Percentiles rank a stretch among this genome's conserved stretches.
These are phyloP conservation scores for Onthophagus sagittarius DNA, from an alignment of 2,888 invertebrate genomes.

Conservation along the genomic window DNA sequence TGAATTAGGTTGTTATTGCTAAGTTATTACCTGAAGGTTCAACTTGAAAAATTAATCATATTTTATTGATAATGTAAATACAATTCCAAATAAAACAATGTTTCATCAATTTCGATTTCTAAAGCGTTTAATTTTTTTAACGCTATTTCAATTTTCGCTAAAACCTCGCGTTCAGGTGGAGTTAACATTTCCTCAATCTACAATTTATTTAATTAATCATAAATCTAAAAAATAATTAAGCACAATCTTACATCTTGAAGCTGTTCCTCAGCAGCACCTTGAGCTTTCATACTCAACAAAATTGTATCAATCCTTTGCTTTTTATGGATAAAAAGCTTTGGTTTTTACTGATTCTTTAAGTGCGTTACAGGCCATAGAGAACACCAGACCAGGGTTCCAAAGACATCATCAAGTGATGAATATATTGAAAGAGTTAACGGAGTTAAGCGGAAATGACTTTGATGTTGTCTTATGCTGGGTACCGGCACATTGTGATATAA, in stretches of 20 bases:
- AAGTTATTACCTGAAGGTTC: too few relatives aligned
- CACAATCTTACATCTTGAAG: slow-evolving; percentile 65
- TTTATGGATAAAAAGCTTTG: slow-evolving; percentile 86
- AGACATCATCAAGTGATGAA: too few relatives aligned
- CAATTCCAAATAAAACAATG: slow-evolving; percentile 37
- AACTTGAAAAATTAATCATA: neutral
- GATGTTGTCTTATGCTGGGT: too few relatives aligned
- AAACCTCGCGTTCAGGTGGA: slow-evolving; percentile 74
- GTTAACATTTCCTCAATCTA: slow-evolving; percentile 84
- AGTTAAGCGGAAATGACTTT: too few relatives aligned
- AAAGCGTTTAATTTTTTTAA: slow-evolving; percentile 74
- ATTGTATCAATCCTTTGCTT: slow-evolving; percentile 81
- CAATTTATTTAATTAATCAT: slow-evolving; percentile 33
- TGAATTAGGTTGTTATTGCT: too few relatives aligned
- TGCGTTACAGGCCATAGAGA: too few relatives aligned
- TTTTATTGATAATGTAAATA: slow-evolving; percentile 20
- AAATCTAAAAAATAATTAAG: neutral
- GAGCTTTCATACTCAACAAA: slow-evolving; percentile 71
- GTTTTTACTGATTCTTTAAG: too few relatives aligned
- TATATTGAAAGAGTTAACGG: too few relatives aligned
- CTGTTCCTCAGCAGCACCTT: slow-evolving; percentile 72
- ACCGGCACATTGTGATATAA: too few relatives aligned
- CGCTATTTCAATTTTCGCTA: slow-evolving; percentile 69
- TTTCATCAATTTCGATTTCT: slow-evolving; percentile 77
- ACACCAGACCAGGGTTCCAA: too few relatives aligned